Evolutionary conservation across 2,888 invertebrate genomes (phyloP), one percentile per base, ranked within the genome.

Genomic region (Galerucella calmariensis): DNA sequence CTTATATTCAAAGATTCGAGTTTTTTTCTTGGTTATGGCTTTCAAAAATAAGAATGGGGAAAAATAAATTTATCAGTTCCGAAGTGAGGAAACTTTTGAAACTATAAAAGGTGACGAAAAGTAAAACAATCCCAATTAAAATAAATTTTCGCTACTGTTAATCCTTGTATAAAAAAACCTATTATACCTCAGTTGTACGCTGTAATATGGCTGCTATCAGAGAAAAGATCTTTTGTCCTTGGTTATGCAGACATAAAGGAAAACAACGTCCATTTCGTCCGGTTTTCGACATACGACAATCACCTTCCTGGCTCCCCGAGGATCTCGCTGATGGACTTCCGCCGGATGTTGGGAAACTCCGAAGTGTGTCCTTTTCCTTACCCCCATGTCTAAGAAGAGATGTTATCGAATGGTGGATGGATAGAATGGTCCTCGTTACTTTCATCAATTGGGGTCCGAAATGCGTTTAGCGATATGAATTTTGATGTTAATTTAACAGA

Each of bases 281-380:
- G 70, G 14, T 56, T 53, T 71, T 56, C 44, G 68, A 78, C 51
- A 48, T 81, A 81, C 82, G 78, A 81, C 84, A 85, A 86, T 86
- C 85, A 86, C 86, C 86, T 86, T 84, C 81, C 81, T 80, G 81
- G 79, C 83, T 82, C 85, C 84, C 84, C 80, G 81, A 82, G 84
- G 85, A 83, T 83, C 80, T 73, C 62, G 69, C 82, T 84, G 86
- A 86, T 86, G 86, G 86, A 86, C 86, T 86, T 86, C 86, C 86
- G 84, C 81, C 83, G 84, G 83, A 83, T 81, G 81, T 79, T 79
- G 78, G 79, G 83, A 82, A 84, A 84, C 84, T 84, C 79, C 82
- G 81, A 83, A 83, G 80, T 84, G 82, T 83, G 84, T 85, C 85
- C 85, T 84, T 85, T 48, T 85, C 84, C 71, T 67, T 66, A 35